Conservation (phyloP, 2,888 invertebrate genomes). For the Phlogophora meticulosa region DNA sequence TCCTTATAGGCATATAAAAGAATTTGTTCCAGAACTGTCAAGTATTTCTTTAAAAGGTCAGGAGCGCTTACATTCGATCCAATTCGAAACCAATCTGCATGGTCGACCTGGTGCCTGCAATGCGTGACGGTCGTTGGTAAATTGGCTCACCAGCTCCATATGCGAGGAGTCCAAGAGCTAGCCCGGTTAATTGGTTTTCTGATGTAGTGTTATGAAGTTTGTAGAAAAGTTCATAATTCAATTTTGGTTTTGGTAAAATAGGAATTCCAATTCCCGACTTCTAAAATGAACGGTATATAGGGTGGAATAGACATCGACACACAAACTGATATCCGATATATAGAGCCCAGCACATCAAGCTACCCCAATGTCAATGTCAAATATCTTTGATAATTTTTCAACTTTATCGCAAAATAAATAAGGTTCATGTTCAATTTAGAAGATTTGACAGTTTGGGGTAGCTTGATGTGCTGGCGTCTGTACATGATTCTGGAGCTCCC, state of each 20-base stretch:
- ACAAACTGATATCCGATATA: no score
- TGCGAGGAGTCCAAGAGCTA: conserved; percentile 1
- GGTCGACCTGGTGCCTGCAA: conserved; percentile 35
- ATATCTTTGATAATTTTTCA: no score
- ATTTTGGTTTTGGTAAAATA: background rate
- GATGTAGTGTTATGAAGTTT: background rate
- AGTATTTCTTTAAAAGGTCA: background rate
- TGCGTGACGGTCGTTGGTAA: conserved; percentile 39
- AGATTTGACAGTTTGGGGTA: no score
- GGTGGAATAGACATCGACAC: no score
- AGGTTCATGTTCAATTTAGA: no score
- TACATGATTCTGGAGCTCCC: no score
- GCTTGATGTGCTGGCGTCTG: no score
- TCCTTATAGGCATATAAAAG: background rate
- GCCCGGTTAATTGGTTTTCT: conserved; percentile 22
- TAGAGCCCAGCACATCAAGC: no score
- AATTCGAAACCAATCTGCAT: conserved; percentile 51
- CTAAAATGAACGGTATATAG: background rate
- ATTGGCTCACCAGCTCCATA: conserved; percentile 34
- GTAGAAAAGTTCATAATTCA: background rate
- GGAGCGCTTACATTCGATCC: conserved; percentile 21
- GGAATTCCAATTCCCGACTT: background rate
- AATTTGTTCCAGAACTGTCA: background rate
- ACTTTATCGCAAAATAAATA: no score
- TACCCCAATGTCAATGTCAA: no score